Percentiles rank a stretch among this genome's conserved stretches.
Conservation (phyloP, 2,113 vertebrate species). For the Pheucticus melanocephalus region DNA sequence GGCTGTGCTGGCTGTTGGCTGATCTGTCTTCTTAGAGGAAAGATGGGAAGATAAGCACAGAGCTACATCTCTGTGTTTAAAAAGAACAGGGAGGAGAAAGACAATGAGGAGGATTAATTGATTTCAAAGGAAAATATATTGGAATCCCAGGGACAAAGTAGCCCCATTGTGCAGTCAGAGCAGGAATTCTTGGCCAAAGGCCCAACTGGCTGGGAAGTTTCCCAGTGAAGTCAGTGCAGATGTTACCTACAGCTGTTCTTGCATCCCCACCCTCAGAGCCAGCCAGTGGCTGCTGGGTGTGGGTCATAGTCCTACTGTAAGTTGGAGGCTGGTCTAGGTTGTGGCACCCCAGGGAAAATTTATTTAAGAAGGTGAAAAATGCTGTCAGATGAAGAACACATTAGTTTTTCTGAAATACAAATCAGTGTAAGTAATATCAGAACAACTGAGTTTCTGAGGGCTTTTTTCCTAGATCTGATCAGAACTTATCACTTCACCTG, state of each 20-base stretch:
- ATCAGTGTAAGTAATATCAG: background rate
- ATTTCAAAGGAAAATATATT: background rate
- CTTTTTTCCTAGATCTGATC: background rate
- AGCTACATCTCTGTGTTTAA: background rate
- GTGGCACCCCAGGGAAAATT: background rate
- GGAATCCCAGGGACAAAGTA: background rate
- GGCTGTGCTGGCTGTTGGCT: background rate
- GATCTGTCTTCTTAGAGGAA: background rate
- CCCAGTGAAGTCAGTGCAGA: background rate
- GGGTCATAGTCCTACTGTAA: background rate
- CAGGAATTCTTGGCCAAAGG: background rate
- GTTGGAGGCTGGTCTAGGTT: background rate
- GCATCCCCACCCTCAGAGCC: background rate
- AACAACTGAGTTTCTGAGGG: background rate
- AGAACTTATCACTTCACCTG: background rate
- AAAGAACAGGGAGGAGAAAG: background rate
- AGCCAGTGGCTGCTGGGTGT: accelerated
- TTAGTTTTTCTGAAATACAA: background rate
- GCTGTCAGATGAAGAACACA: background rate
- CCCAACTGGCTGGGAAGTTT: background rate
- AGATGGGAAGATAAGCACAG: background rate
- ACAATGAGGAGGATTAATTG: background rate
- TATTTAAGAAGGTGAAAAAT: background rate
- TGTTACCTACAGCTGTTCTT: background rate
- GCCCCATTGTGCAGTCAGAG: background rate